Evolutionary conservation across 2,797 vertebrate species (phyloP).

Genomic region (Clarias pachynema): DNA sequence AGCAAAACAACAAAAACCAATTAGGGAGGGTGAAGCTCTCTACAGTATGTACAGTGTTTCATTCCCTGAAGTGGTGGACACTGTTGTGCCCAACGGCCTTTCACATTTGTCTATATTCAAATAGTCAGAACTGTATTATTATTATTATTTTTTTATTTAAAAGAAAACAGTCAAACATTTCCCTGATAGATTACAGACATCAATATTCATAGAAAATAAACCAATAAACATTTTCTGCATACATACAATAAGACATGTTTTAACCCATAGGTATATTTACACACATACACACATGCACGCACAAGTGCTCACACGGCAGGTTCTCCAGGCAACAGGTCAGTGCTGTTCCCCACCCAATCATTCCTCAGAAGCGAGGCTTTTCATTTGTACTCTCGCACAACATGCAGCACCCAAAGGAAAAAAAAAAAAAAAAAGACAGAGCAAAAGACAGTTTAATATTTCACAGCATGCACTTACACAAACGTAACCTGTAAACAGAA

Average conservation of each 20-base stretch:
- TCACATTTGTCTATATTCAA: slow-evolving; percentile 60
- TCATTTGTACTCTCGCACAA: slow-evolving; percentile 58
- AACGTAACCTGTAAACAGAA: slow-evolving; percentile 68
- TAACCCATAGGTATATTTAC: slow-evolving; percentile 29
- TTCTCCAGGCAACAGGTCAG: slow-evolving; percentile 52
- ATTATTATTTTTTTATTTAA: slow-evolving; percentile 23
- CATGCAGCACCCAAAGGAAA: slow-evolving; percentile 62
- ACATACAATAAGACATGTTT: slow-evolving; percentile 32
- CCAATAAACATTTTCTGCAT: slow-evolving; percentile 56
- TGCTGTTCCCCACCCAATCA: slow-evolving; percentile 58
- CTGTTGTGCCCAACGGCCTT: slow-evolving; percentile 54
- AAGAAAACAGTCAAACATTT: slow-evolving; percentile 49
- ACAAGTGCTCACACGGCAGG: slow-evolving; percentile 64
- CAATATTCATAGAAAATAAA: slow-evolving; percentile 53
- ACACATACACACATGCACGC: slow-evolving; percentile 47
- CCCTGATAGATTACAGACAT: slow-evolving; percentile 65
- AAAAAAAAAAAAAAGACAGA: slow-evolving; percentile 46
- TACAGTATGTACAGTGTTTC: slow-evolving; percentile 64
- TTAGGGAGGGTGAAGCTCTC: slow-evolving; percentile 43
- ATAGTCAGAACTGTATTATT: slow-evolving; percentile 34
- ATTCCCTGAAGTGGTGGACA: slow-evolving; percentile 76
- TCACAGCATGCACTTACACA: slow-evolving; percentile 67
- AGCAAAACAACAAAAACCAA: slow-evolving; percentile 50
- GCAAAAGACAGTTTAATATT: slow-evolving; percentile 42
- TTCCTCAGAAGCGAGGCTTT: slow-evolving; percentile 59